Conservation (phyloP, 2,113 vertebrate species). For the Entelurus aequoreus region DNA sequence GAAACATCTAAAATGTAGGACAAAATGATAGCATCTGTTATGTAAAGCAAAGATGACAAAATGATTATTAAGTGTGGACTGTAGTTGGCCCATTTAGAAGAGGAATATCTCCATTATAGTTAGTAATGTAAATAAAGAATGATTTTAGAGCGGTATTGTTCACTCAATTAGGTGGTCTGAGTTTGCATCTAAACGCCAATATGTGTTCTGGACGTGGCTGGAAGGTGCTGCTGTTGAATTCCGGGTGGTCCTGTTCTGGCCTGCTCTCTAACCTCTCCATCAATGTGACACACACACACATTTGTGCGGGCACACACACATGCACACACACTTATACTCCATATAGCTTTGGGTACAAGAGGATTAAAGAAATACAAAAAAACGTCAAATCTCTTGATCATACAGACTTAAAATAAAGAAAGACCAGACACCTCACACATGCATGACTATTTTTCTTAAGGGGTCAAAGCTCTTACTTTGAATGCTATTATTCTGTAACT, state of each 20-base stretch:
- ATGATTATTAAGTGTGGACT: too few relatives aligned
- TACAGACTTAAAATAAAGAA: constrained; percentile 30
- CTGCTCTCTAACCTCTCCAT: constrained; percentile 70
- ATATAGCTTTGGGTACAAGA: constrained; percentile 59
- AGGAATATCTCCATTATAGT: too few relatives aligned
- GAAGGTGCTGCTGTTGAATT: constrained; percentile 68
- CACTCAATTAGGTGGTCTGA: constrained; percentile 58
- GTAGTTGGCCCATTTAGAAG: too few relatives aligned
- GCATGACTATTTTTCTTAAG: constrained; percentile 4
- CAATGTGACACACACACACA: constrained; percentile 56
- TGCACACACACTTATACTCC: constrained; percentile 8
- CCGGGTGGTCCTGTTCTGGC: constrained; percentile 70
- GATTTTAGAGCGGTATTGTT: constrained; percentile 55
- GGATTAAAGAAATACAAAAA: constrained; percentile 65
- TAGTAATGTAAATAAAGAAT: neutral
- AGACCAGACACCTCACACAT: constrained; percentile 38
- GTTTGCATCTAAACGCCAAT: constrained; percentile 34
- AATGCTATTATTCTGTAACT: neutral
- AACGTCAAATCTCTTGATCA: constrained; percentile 62
- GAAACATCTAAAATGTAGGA: too few relatives aligned
- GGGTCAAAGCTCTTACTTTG: neutral
- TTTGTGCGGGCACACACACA: constrained; percentile 12
- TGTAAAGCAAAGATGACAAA: too few relatives aligned
- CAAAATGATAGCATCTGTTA: too few relatives aligned
- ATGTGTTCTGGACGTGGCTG: constrained; percentile 59